A percentile compares a stretch with the other conserved stretches of the same genome.
Conservation (phyloP, 2,797 vertebrate species). For the Danio choprae region DNA sequence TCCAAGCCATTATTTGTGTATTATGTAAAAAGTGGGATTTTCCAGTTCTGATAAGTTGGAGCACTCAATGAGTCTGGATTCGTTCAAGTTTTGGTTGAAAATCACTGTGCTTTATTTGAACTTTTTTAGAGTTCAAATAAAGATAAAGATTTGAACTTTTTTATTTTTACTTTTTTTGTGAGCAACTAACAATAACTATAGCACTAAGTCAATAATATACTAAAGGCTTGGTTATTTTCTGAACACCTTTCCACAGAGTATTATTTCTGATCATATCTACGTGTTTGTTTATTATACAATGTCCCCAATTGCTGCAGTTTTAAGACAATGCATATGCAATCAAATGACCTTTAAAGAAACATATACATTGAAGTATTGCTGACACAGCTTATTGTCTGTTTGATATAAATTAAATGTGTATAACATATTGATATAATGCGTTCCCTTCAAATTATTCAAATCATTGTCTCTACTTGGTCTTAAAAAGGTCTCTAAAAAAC, state of each 20-base stretch:
- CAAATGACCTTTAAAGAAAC: neutral
- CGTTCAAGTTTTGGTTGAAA: neutral
- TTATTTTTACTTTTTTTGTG: too few species aligned
- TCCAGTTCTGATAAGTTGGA: neutral
- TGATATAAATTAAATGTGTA: too few species aligned
- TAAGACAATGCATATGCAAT: conserved; percentile 8
- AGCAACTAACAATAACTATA: neutral
- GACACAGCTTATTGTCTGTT: too few species aligned
- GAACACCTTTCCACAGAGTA: neutral
- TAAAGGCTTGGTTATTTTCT: neutral
- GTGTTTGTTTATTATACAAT: neutral
- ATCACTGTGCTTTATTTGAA: neutral
- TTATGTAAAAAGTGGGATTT: neutral
- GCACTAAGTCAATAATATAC: conserved; percentile 5
- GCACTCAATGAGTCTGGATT: neutral
- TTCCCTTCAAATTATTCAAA: too few species aligned
- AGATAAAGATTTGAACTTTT: neutral
- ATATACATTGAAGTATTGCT: too few species aligned
- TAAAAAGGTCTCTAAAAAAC: too few species aligned
- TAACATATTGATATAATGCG: too few species aligned
- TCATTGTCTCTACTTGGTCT: too few species aligned
- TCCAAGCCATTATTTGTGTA: neutral
- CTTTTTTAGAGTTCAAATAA: too few species aligned
- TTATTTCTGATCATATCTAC: neutral
- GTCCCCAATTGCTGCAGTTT: neutral